Percentiles rank a stretch among this genome's conserved stretches.
Conservation (phyloP, 2,888 invertebrate species). For the Cephus rjabovi region DNA sequence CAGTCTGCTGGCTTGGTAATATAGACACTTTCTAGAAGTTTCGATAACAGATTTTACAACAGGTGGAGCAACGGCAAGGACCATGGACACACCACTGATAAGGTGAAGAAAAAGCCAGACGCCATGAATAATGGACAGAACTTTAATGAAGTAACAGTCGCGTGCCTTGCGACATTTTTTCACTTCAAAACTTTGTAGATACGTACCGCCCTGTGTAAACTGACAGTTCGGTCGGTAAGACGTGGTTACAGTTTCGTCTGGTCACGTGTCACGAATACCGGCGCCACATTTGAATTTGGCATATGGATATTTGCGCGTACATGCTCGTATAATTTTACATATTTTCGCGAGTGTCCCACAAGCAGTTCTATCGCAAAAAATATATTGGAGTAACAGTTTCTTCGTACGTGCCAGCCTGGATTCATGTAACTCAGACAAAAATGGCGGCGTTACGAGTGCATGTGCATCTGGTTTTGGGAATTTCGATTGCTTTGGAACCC, state of each 20-base stretch:
- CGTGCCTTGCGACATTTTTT: neutral
- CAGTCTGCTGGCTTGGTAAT: neutral
- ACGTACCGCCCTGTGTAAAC: neutral
- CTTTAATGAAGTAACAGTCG: neutral
- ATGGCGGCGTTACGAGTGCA: neutral
- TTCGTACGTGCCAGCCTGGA: neutral
- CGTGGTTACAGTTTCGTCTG: neutral
- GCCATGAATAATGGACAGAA: neutral
- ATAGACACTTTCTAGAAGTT: neutral
- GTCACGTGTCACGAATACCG: neutral
- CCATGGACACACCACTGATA: neutral
- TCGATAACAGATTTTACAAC: neutral
- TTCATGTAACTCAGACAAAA: neutral
- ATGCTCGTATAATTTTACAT: constrained; percentile 8
- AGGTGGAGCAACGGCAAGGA: neutral
- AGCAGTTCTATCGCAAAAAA: neutral
- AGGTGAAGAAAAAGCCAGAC: neutral
- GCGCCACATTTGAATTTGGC: neutral
- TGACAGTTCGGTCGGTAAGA: neutral
- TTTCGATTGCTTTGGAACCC: neutral
- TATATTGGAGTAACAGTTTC: neutral
- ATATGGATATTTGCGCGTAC: neutral
- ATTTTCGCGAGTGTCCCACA: neutral
- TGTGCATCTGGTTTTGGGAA: neutral
- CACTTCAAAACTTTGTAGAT: neutral